Conservation (phyloP, 2,113 vertebrate genomes). For the Mormyrus iriodes region DNA sequence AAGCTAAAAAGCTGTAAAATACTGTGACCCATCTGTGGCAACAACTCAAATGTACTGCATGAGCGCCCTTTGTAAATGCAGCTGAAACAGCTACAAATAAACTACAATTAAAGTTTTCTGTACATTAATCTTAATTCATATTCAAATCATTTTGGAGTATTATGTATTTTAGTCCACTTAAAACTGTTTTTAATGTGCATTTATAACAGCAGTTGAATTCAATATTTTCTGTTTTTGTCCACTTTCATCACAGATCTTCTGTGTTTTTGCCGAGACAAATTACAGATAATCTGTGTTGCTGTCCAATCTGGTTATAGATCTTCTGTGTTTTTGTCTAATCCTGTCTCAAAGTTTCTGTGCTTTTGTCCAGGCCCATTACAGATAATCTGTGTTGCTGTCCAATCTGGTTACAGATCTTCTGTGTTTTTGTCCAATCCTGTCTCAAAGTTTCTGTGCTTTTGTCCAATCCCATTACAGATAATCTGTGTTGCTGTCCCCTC, state of each 20-base stretch:
- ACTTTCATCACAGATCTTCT: neutral
- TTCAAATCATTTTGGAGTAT: neutral
- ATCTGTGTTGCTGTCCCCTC: neutral
- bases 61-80: neutral
- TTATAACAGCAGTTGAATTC: neutral
- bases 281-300: neutral
- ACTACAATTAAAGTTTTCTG: neutral
- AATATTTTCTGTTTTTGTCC: neutral
- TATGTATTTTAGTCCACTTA: neutral
- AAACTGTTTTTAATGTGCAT: neutral
- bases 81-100: neutral
- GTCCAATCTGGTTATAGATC: neutral
- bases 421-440: neutral
- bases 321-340: neutral
- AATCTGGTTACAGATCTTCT: neutral
- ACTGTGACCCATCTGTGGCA: conserved; percentile 2
- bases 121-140: neutral
- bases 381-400: neutral
- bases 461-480: neutral
- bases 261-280: neutral
- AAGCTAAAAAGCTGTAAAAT: conserved; percentile 15
- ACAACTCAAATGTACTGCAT: neutral
- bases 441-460: neutral
- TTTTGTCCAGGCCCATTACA: neutral
- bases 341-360: no score